These are phyloP conservation scores for Athalia cordata DNA, from an alignment of 2,888 invertebrate genomes.

Conservation along the genomic window DNA sequence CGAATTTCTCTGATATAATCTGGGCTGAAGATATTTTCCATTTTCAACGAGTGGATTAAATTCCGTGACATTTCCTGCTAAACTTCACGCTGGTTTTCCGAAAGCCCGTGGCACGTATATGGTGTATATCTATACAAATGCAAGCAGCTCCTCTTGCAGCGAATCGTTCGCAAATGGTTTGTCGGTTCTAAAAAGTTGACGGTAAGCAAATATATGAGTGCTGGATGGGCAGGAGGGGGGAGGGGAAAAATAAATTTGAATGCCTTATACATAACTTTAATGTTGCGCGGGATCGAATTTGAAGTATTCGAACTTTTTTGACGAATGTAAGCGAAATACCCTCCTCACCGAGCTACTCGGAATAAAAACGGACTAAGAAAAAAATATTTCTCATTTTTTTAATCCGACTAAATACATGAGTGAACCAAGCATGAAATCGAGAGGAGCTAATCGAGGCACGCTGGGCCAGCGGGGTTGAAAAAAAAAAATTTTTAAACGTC, in stretches of 20 bases:
- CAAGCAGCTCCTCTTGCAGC: background rate
- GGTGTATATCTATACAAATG: background rate
- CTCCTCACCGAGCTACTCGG: too few species aligned
- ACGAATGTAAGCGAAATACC: background rate
- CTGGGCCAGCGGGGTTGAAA: constrained; percentile 42
- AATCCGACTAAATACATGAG: too few species aligned
- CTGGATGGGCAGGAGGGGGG: background rate
- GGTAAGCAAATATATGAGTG: constrained; percentile 1
- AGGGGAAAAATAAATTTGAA: constrained; percentile 20
- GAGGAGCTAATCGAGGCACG: background rate
- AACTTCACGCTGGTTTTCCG: constrained; percentile 18
- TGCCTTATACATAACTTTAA: constrained; percentile 20
- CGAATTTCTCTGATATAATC: background rate
- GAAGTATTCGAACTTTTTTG: background rate
- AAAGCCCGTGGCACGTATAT: constrained; percentile 3
- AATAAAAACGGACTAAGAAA: too few species aligned
- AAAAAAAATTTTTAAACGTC: constrained; percentile 50
- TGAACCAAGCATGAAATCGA: too few species aligned
- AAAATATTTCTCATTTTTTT: too few species aligned
- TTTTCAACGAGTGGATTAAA: constrained; percentile 31
- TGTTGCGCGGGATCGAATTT: background rate
- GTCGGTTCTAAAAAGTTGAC: constrained; percentile 21
- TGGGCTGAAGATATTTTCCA: constrained; percentile 18
- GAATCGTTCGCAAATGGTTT: constrained; percentile 30
- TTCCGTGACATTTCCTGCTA: constrained; percentile 34